phyloP scores from a whole-genome alignment of 2,797 vertebrate genomes.

The Bradypodion ventrale region DNA sequence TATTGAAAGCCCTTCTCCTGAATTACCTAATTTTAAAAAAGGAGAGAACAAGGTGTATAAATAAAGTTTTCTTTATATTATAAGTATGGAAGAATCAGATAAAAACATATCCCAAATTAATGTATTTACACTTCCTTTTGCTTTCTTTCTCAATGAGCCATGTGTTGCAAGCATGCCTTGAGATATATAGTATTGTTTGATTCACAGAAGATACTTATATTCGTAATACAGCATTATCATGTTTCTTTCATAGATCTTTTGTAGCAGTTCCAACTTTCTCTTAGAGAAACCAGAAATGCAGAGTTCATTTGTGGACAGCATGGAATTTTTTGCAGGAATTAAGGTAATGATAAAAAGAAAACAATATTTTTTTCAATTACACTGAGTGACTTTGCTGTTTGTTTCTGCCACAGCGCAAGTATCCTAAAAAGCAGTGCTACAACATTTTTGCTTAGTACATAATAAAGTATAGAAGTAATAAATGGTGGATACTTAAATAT shows the following conservation, averaged over 20 bases:
- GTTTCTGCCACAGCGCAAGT: conserved; percentile 1
- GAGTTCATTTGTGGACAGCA: conserved; percentile 79
- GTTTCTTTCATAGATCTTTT: conserved; percentile 80
- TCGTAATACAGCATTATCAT: neutral
- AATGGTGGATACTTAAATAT: neutral
- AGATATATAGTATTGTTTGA: neutral
- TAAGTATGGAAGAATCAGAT: too few relatives aligned
- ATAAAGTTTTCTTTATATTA: neutral
- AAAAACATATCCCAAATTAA: too few relatives aligned
- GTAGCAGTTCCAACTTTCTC: conserved; percentile 85
- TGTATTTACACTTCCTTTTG: neutral
- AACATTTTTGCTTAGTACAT: neutral
- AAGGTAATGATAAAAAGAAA: conserved; percentile 73
- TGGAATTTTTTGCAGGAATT: conserved; percentile 89
- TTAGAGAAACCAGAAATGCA: conserved; percentile 80
- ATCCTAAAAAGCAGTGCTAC: neutral
- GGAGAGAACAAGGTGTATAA: neutral
- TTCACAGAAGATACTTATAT: neutral
- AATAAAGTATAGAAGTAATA: neutral
- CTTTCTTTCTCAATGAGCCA: neutral
- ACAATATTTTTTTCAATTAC: neutral
- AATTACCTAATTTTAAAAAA: too few relatives aligned
- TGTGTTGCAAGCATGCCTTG: neutral
- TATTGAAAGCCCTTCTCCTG: too few relatives aligned
- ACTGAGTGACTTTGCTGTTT: neutral